These are phyloP conservation scores for Leguminivora glycinivorella DNA, from an alignment of 1,140 invertebrate genomes.

Conservation along the genomic window DNA sequence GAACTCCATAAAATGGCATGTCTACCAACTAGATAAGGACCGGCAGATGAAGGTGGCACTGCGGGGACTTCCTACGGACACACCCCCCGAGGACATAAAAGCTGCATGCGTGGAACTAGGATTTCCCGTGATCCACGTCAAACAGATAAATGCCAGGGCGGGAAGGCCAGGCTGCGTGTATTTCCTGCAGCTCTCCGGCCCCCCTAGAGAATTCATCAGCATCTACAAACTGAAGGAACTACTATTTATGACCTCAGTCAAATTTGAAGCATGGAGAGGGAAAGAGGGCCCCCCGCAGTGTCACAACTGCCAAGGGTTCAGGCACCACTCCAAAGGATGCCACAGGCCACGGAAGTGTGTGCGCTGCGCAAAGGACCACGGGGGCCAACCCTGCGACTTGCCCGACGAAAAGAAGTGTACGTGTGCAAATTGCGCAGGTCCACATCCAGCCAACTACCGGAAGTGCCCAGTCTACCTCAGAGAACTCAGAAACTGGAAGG, in stretches of 20 bases:
- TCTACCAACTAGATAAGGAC: neutral
- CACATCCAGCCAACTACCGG: conserved; percentile 36
- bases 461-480: conserved; percentile 23
- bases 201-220: neutral
- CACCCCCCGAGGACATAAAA: neutral
- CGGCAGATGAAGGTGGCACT: neutral
- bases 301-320: no score
- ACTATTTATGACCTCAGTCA: neutral
- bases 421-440: conserved; percentile 38
- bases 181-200: neutral
- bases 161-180: neutral
- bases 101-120: neutral
- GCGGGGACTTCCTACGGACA: neutral
- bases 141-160: neutral
- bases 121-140: neutral
- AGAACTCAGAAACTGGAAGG: conserved; percentile 24
- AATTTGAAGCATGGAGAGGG: neutral
- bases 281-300: neutral
- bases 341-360: no score
- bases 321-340: no score
- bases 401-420: no score
- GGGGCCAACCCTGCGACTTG: conserved; percentile 16
- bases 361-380: no score
- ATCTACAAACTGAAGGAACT: neutral
- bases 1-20: neutral